Evolutionary conservation across 2,797 vertebrate genomes (phyloP).

Genomic region (Tangara arthus): DNA sequence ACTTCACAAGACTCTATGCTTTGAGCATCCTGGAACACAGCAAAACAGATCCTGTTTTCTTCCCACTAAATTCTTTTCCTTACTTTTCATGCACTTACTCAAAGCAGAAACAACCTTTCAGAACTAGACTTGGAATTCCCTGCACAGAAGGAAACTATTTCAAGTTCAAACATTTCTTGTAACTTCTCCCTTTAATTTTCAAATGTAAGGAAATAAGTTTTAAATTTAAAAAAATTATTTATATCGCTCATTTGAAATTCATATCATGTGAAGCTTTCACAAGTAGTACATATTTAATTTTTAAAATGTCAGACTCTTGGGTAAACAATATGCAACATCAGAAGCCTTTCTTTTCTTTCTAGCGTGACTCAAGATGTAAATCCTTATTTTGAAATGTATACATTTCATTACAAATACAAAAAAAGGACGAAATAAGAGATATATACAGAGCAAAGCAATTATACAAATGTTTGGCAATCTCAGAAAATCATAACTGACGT

Average conservation of each 20-base stretch:
- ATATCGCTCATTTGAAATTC: not conserved
- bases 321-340: not conserved
- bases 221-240: not conserved
- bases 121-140: not conserved
- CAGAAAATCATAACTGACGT: not conserved
- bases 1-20: not conserved
- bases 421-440: not conserved
- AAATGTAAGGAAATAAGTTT: not conserved
- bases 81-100: not conserved
- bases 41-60: not conserved
- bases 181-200: not conserved
- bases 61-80: not conserved
- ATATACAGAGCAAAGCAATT: not conserved
- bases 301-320: not conserved
- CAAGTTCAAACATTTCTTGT: not conserved
- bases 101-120: not conserved
- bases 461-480: not conserved
- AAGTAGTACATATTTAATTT: not conserved
- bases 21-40: not conserved
- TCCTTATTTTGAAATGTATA: not conserved
- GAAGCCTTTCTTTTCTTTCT: not conserved
- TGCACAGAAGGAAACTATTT: not conserved
- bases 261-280: not conserved
- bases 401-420: not conserved
- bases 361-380: not conserved